Evolutionary conservation across 1,140 invertebrate species (phyloP).

Genomic region (Drosophila oshimai): DNA sequence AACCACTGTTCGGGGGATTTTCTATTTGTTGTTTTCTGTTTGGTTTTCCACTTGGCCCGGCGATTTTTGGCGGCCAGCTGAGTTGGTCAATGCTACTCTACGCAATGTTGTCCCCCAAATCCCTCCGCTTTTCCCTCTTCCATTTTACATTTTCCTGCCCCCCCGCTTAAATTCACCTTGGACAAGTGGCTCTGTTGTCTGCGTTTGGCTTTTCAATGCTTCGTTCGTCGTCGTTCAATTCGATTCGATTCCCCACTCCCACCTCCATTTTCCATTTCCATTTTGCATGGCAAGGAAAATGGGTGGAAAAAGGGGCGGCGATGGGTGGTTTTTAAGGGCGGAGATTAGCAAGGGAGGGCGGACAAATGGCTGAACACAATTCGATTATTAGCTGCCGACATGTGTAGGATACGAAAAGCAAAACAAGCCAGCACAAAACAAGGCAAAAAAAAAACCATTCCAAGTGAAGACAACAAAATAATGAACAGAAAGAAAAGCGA

Average conservation of each 20-base stretch:
- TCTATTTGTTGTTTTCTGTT: slow-evolving; percentile 8
- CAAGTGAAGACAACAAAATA: neutral
- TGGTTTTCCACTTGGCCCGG: neutral
- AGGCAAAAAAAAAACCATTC: slow-evolving; percentile 17
- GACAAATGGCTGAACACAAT: slow-evolving; percentile 33
- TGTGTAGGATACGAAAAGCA: slow-evolving; percentile 34
- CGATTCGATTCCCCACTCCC: slow-evolving; percentile 1
- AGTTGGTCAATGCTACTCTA: slow-evolving; percentile 37
- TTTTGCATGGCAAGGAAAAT: slow-evolving; percentile 30
- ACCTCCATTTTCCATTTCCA: neutral
- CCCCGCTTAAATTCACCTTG: slow-evolving; percentile 23
- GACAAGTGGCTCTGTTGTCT: slow-evolving; percentile 41
- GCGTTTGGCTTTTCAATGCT: slow-evolving; percentile 41
- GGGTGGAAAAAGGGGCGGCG: neutral
- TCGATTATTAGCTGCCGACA: slow-evolving; percentile 64
- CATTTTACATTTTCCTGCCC: neutral
- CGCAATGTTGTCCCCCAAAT: slow-evolving; percentile 15
- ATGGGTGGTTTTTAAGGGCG: neutral
- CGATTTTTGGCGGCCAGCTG: slow-evolving; percentile 51
- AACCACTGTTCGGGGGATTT: neutral
- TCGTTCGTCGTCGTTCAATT: too few relatives aligned
- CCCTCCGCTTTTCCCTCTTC: neutral
- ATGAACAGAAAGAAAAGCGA: neutral
- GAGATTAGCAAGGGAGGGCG: slow-evolving; percentile 5
- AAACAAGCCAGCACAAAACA: slow-evolving; percentile 21